Base-by-base conservation (phyloP, 2,888 invertebrate species). In the Lithophane socia region DNA sequence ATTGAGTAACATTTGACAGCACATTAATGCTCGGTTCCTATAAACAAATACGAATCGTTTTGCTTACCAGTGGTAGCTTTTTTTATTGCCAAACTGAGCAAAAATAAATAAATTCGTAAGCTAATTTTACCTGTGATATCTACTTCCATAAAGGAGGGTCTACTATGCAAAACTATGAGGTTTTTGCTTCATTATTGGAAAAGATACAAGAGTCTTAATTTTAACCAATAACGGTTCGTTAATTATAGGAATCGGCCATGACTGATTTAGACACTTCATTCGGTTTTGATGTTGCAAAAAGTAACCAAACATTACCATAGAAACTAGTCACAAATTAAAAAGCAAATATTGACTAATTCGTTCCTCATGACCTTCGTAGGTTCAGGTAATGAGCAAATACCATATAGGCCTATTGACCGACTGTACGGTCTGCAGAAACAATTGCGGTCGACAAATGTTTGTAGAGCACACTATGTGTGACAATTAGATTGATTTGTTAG, bases 361-460 rank as follows among this genome's bases (percentile, higher is more conserved):
- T n/a, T 5, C 29, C 7, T 12, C 13, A n/a, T 72, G 82, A 82
- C 80, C 82, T 82, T 82, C 68, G 65, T 44, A 49, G 10, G 24
- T 12, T 13, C 58, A 58, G 44, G 64, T 72, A 24, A 77, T 65
- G 44, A 69, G 65, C 77, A 65, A 77, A 76, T 60, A 75, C 7
- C n/a, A 13, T 54, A 13, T 3, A 61, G 10, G 58, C 80, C 63
- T 79, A 65, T 82, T 77, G 80, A 82, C 80, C 82, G 47, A 77
- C 29, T 72, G 68, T 61, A 61, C 64, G 21, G 77, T 72, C 64
- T 24, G 13, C 72, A 69, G 18, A 68, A 60, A 77, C 49, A 81
- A 67, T 79, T 79, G 77, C 52, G 76, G 66, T 47, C 77, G n/a
- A 21, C 77, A 72, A 81, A 82, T 47, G 29, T 81, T 82, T 77